phyloP scores from a whole-genome alignment of 1,140 invertebrate genomes.

The Cherax quadricarinatus region DNA sequence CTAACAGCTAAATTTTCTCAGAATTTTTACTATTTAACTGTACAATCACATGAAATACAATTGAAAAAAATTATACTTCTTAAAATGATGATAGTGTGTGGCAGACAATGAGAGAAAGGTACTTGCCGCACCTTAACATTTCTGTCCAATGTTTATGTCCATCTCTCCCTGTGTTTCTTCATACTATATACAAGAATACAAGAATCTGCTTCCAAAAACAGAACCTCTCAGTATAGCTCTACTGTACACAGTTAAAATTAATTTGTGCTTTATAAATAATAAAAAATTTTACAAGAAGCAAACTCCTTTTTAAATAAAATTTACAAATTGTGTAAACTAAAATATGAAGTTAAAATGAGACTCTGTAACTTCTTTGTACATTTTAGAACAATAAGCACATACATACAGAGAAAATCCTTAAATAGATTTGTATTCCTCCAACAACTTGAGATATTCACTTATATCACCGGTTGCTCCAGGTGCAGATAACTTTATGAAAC shows the following conservation, averaged over 20 bases:
- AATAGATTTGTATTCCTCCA: slow-evolving; percentile 4
- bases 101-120: not conserved
- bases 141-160: not conserved
- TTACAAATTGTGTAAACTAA: slow-evolving; percentile 12
- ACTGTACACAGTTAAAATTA: not conserved
- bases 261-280: slow-evolving; percentile 25
- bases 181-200: slow-evolving; percentile 32
- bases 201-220: slow-evolving; percentile 24
- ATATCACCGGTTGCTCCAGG: not conserved
- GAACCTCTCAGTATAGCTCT: not conserved
- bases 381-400: slow-evolving; percentile 17
- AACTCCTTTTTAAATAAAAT: slow-evolving; percentile 9
- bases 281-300: slow-evolving; percentile 35
- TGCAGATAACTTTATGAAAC: not conserved
- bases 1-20: not conserved
- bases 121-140: not conserved
- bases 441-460: slow-evolving; percentile 1
- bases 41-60: not conserved
- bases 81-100: not conserved
- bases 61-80: not conserved
- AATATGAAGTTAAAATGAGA: slow-evolving; percentile 22
- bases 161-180: slow-evolving; percentile 40
- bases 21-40: not conserved
- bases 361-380: slow-evolving; percentile 26
- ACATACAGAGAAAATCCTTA: slow-evolving; percentile 6